Base-by-base conservation (phyloP, 1,140 invertebrate genomes). In the Gryllus bimaculatus region DNA sequence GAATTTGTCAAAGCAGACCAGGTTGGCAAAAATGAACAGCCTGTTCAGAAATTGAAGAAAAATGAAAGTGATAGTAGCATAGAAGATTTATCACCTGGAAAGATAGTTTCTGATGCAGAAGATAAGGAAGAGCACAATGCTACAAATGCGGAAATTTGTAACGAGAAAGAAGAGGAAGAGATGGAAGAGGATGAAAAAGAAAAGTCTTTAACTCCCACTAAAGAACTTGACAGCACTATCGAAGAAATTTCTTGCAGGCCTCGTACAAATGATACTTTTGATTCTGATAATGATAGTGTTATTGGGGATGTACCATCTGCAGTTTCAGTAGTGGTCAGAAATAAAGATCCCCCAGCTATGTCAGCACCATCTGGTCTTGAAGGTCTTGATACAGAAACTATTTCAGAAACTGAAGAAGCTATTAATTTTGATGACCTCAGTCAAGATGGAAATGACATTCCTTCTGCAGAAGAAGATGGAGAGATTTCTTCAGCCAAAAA, bases 321-420 rank as follows among this genome's bases (percentile, higher is more conserved):
- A 81, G 82, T 79, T 79, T 82, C 81, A 81, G 82, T 79, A 79
- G 80, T 66, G 75, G 66, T 77, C 78, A 74, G 79, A 75, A 26
- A 80, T 54, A 78, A 77, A 79, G 77, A 39, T 79, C 77, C 48
- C 48, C 75, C 47, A 10, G 15, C 79, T 12, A 12, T 73, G 13
- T 18, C 74, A 49, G 47, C 79, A 48, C 85, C 84, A 26, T 79
- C 87, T 79, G 89, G 88, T 1, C 84, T 90, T 8, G 89, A 89
- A 81, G 90, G 89, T 5, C 86, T 92, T 54, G 91, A 91, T 81
- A 92, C 91, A 0, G 92, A 93, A 85, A 87, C 92, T 82, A 92
- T 93, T 80, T 93, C 92, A 4, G 91, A 92, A 76, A 84, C 84
- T 78, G 85, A 86, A 80, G 83, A 85, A 78, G 82, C 82, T 12